Conservation (phyloP, 1,140 invertebrate genomes). For the Ruditapes philippinarum region DNA sequence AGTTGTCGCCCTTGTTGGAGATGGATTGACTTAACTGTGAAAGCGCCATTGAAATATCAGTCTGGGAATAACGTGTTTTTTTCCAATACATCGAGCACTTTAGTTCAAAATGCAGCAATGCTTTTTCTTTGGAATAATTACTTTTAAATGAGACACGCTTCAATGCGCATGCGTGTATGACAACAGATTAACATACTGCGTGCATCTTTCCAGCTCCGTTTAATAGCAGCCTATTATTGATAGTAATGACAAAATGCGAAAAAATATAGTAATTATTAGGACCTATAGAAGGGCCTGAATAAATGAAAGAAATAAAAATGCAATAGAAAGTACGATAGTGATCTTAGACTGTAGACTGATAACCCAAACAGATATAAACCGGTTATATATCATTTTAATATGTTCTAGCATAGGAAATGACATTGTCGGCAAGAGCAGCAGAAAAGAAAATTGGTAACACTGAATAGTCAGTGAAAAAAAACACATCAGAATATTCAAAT, state of each 20-base stretch:
- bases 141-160: too few relatives aligned
- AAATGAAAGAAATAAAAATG: constrained; percentile 25
- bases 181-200: neutral
- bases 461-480: neutral
- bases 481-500: constrained; percentile 49
- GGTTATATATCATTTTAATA: constrained; percentile 47
- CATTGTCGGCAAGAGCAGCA: neutral
- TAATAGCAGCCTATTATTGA: neutral
- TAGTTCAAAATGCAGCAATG: too few relatives aligned
- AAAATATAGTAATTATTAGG: neutral
- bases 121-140: too few relatives aligned
- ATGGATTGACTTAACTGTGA: too few relatives aligned
- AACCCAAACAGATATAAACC: neutral
- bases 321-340: neutral
- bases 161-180: neutral
- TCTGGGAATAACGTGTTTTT: too few relatives aligned
- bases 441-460: constrained; percentile 42
- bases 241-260: neutral
- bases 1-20: too few relatives aligned
- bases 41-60: too few relatives aligned
- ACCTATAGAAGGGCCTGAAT: constrained; percentile 24
- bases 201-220: neutral
- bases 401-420: constrained; percentile 17
- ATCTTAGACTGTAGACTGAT: constrained; percentile 27
- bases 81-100: too few relatives aligned